Percentiles rank a stretch among this genome's conserved stretches.
These are phyloP conservation scores for Penaeus japonicus DNA, from an alignment of 1,140 invertebrate species.

Conservation along the genomic window DNA sequence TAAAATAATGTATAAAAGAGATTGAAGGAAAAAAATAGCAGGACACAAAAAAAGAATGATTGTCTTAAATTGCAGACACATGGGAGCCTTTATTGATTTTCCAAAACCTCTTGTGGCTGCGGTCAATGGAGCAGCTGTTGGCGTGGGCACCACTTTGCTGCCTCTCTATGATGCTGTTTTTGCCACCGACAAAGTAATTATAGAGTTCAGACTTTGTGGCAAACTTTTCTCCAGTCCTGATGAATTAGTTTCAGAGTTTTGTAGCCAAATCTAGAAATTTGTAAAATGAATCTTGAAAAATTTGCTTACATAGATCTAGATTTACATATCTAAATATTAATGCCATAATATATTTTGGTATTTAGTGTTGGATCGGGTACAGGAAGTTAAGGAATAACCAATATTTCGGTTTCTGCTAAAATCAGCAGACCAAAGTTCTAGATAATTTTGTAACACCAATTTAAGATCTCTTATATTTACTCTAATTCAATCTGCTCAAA, in stretches of 20 bases:
- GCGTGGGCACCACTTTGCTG: constrained; percentile 84
- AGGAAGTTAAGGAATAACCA: no score
- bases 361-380: no score
- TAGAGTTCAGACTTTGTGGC: neutral
- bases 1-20: neutral
- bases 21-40: neutral
- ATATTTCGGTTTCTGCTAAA: no score
- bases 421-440: no score
- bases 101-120: constrained; percentile 87
- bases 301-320: no score
- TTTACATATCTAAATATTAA: no score
- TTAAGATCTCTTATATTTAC: no score
- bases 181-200: constrained; percentile 70
- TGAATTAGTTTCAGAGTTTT: neutral
- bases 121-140: constrained; percentile 92
- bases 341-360: no score
- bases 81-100: constrained; percentile 82
- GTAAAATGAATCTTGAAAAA: no score
- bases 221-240: neutral
- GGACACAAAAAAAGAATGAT: neutral
- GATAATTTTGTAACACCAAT: no score
- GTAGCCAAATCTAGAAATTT: no score
- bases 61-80: constrained; percentile 58
- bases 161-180: constrained; percentile 88
- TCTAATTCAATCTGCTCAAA: no score